These are phyloP conservation scores for Anthoscopus minutus DNA, from an alignment of 2,113 vertebrate species.

Conservation along the genomic window DNA sequence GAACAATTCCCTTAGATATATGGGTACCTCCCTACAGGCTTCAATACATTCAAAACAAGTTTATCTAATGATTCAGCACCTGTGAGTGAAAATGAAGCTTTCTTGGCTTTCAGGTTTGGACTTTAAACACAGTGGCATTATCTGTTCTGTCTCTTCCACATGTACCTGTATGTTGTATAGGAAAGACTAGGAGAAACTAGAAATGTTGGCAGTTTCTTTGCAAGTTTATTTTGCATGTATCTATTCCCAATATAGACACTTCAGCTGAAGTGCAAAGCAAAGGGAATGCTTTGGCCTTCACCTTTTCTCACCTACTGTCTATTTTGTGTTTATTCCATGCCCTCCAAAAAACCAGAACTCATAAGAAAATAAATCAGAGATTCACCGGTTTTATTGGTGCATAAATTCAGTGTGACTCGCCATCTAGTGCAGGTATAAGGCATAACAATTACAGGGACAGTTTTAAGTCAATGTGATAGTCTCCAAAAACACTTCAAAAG, in stretches of 20 bases:
- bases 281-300: background rate
- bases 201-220: background rate
- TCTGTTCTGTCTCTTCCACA: background rate
- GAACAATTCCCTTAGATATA: background rate
- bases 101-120: background rate
- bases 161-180: background rate
- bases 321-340: background rate
- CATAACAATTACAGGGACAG: background rate
- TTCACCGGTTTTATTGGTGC: background rate
- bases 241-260: background rate
- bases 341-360: background rate
- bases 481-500: background rate
- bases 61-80: background rate
- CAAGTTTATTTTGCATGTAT: background rate
- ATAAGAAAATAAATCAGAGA: background rate
- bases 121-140: background rate
- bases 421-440: constrained; percentile 29
- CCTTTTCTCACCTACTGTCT: background rate
- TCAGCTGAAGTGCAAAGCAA: background rate
- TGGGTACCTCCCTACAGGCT: background rate
- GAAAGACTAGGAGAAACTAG: background rate
- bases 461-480: background rate
- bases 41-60: background rate
- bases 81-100: background rate
- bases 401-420: background rate